Evolutionary conservation across 1,140 invertebrate genomes (phyloP).

Genomic region (Lineus longissimus): DNA sequence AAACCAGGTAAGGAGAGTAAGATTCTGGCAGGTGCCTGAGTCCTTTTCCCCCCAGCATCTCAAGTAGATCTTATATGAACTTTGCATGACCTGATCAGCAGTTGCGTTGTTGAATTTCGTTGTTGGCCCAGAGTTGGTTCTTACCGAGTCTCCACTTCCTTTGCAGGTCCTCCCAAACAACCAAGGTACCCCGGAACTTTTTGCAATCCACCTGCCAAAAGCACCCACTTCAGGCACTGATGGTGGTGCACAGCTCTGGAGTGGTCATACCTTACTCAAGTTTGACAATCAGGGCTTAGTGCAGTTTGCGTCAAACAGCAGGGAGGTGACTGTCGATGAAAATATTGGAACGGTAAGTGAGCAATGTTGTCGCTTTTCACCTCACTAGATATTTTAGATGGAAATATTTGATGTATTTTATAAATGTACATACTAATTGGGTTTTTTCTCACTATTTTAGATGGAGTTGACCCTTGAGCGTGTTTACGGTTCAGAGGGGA

Average conservation of each 20-base stretch:
- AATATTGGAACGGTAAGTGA: conserved; percentile 33
- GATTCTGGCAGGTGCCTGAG: no score
- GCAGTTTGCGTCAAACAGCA: conserved; percentile 37
- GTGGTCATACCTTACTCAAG: conserved; percentile 16
- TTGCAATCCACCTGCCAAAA: conserved; percentile 39
- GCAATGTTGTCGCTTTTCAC: neutral
- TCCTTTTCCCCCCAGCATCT: no score
- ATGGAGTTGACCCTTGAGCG: conserved; percentile 35
- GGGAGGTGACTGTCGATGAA: conserved; percentile 30
- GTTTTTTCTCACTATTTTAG: conserved; percentile 16
- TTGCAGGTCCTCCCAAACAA: neutral
- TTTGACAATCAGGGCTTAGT: conserved; percentile 45
- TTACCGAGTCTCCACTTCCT: neutral
- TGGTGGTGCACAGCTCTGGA: conserved; percentile 35
- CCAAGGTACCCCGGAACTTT: conserved; percentile 27
- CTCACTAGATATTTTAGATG: no score
- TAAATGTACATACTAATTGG: neutral
- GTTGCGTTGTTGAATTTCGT: no score
- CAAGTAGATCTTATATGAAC: no score
- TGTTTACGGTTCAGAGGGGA: conserved; percentile 39
- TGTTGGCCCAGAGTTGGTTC: no score
- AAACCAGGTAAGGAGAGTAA: no score
- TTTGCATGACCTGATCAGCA: no score
- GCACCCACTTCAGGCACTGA: conserved; percentile 32
- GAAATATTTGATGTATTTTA: no score